These are phyloP conservation scores for Pristionchus entomophagus DNA, from an alignment of 2,888 invertebrate genomes.

Conservation along the genomic window DNA sequence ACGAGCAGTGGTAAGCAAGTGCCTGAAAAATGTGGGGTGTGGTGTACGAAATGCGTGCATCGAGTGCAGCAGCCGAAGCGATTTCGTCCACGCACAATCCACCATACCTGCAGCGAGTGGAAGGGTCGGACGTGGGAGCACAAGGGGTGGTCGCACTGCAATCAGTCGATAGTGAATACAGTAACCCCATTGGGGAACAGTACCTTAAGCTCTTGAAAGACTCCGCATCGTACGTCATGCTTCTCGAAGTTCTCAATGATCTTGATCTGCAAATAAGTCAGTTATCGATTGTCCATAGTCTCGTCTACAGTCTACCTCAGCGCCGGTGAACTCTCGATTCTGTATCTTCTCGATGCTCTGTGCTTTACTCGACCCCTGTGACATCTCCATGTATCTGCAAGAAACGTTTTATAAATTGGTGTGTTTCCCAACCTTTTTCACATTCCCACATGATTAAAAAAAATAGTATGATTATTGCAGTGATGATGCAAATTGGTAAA, in stretches of 20 bases:
- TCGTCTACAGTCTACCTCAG: not conserved
- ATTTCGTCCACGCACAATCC: not conserved
- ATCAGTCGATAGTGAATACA: not conserved
- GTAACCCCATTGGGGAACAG: not conserved
- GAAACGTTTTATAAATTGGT: no score
- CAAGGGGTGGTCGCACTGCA: constrained; percentile 38
- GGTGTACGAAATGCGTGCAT: not conserved
- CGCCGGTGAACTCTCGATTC: not conserved
- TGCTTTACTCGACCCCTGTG: not conserved
- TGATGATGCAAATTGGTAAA: no score
- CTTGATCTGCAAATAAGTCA: not conserved
- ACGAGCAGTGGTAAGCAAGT: constrained; percentile 39
- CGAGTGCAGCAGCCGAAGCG: not conserved
- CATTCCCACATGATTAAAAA: no score
- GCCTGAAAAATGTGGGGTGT: not conserved
- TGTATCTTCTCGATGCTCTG: not conserved
- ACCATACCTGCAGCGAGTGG: constrained; percentile 23
- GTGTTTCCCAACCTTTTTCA: no score
- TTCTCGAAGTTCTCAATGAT: constrained; percentile 37
- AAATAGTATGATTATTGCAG: no score
- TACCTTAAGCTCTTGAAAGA: constrained; percentile 18
- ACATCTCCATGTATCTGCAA: constrained; percentile 45
- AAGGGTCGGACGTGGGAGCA: constrained; percentile 35
- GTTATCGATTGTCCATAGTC: not conserved
- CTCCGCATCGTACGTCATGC: not conserved